Evolutionary conservation across 2,888 invertebrate species (phyloP).

Genomic region (Oscheius sp.): DNA sequence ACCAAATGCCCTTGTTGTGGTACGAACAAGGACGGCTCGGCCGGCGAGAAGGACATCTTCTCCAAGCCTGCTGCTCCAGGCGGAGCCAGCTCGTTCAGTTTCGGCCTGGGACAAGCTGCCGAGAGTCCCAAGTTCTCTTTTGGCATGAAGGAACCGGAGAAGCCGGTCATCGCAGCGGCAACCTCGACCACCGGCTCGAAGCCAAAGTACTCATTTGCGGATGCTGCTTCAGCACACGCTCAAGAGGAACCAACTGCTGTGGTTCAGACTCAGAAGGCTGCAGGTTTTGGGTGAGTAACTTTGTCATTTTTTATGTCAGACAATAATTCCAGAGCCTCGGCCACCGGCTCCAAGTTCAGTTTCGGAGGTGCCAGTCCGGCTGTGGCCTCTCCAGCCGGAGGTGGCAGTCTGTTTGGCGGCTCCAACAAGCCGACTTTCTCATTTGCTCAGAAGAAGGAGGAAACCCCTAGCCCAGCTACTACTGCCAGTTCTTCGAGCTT

Average conservation of each 20-base stretch:
- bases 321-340: conserved; percentile 12
- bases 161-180: conserved; percentile 38
- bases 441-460: conserved; percentile 25
- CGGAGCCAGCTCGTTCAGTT: background rate
- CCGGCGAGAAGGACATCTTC: conserved; percentile 43
- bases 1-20: conserved; percentile 52
- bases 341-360: conserved; percentile 22
- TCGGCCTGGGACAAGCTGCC: conserved; percentile 12
- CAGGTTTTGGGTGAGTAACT: conserved; percentile 31
- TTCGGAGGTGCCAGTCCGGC: conserved; percentile 28
- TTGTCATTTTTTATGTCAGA: background rate
- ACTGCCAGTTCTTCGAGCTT: conserved; percentile 20
- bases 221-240: conserved; percentile 45
- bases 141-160: conserved; percentile 24
- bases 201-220: conserved; percentile 44
- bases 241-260: conserved; percentile 31
- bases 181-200: conserved; percentile 34
- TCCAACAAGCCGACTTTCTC: conserved; percentile 25
- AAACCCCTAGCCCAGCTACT: background rate
- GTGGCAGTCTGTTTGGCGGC: conserved; percentile 8
- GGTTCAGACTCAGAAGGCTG: background rate
- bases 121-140: conserved; percentile 49
- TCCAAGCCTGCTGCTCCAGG: conserved; percentile 28
- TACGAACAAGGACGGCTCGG: conserved; percentile 51
- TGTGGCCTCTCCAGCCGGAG: background rate